Percentiles rank a stretch among this genome's conserved stretches.
Conservation (phyloP, 2,888 invertebrate species). For the Omphaloscelis lunosa region DNA sequence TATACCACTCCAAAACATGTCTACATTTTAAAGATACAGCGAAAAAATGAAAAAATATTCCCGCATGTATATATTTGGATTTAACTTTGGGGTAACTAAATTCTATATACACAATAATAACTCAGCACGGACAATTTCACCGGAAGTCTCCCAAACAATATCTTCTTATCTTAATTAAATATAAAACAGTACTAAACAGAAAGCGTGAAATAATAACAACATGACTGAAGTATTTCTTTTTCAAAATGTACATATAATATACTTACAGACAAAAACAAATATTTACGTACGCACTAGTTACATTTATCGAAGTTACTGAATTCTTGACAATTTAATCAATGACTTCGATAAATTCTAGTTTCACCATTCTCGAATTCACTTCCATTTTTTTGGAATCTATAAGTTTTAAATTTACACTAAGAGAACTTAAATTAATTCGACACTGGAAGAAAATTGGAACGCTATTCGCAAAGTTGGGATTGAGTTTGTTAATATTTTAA, state of each 20-base stretch:
- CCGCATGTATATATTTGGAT: conserved; percentile 87
- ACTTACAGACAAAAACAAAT: conserved; percentile 87
- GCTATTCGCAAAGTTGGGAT: conserved; percentile 66
- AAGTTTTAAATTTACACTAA: conserved; percentile 74
- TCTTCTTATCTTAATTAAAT: conserved; percentile 67
- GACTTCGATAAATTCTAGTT: conserved; percentile 59
- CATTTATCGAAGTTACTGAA: conserved; percentile 57
- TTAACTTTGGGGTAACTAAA: conserved; percentile 88
- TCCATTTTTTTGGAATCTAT: conserved; percentile 72
- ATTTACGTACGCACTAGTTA: conserved; percentile 67
- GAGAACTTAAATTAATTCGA: conserved; percentile 80
- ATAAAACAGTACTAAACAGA: conserved; percentile 81
- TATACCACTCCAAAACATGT: conserved; percentile 75
- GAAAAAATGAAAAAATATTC: conserved; percentile 76
- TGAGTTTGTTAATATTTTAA: conserved; percentile 1
- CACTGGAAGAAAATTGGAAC: conserved; percentile 78
- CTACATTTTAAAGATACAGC: conserved; percentile 77
- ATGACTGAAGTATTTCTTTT: conserved; percentile 78
- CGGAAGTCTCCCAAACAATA: conserved; percentile 60
- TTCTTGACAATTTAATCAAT: conserved; percentile 45
- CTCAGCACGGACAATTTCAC: conserved; percentile 65
- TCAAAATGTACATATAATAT: conserved; percentile 89
- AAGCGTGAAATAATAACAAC: conserved; percentile 81
- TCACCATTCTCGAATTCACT: conserved; percentile 76
- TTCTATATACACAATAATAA: conserved; percentile 87